Conservation (phyloP, 2,888 invertebrate species). For the Cheilosia vernalis region DNA sequence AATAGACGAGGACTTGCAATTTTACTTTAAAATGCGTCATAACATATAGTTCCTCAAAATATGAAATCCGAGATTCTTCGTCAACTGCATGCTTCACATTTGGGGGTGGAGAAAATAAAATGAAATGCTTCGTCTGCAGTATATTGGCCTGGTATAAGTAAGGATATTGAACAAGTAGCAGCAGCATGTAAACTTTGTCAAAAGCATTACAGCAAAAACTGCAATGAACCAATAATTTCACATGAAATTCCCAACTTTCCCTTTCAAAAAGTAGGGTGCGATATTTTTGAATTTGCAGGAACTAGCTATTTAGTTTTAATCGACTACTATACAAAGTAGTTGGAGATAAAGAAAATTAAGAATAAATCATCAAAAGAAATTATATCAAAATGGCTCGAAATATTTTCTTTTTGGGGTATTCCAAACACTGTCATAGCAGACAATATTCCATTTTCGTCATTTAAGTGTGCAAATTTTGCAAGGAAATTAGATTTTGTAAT, state of each 20-base stretch:
- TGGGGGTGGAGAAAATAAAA: slow-evolving; percentile 78
- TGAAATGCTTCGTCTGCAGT: slow-evolving; percentile 75
- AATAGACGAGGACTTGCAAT: slow-evolving; percentile 26
- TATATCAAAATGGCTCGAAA: slow-evolving; percentile 33
- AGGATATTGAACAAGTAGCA: slow-evolving; percentile 75
- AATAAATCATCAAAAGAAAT: slow-evolving; percentile 36
- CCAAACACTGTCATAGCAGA: neutral
- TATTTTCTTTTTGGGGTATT: neutral
- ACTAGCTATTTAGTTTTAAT: slow-evolving; percentile 34
- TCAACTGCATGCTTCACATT: no score
- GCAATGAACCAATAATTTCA: slow-evolving; percentile 15
- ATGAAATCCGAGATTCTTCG: slow-evolving; percentile 63
- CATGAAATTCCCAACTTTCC: slow-evolving; percentile 26
- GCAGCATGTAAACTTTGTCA: slow-evolving; percentile 27
- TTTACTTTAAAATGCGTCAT: slow-evolving; percentile 23
- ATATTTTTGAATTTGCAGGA: slow-evolving; percentile 22
- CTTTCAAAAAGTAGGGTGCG: slow-evolving; percentile 37
- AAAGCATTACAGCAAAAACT: slow-evolving; percentile 6
- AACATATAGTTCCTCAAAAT: slow-evolving; percentile 52
- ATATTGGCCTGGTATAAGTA: slow-evolving; percentile 78
- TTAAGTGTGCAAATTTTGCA: neutral
- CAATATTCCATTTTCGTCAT: neutral
- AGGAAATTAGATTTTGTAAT: no score
- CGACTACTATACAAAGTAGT: slow-evolving; percentile 38
- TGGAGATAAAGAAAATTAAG: slow-evolving; percentile 30